These are phyloP conservation scores for Hippocampus kuda DNA, from an alignment of 2,797 vertebrate species.

Conservation along the genomic window DNA sequence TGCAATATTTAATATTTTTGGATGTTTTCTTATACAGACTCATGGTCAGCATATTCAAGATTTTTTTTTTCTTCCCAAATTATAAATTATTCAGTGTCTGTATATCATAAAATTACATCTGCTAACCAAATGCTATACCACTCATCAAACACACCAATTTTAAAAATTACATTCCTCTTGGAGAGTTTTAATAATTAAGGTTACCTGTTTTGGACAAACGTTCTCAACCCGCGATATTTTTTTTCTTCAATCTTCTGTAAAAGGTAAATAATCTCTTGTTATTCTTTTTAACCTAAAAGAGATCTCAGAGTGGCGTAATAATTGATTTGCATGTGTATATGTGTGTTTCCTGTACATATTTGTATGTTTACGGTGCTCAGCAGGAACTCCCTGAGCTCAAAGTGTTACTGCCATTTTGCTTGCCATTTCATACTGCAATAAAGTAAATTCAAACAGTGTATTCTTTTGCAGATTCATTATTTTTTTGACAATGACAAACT, in stretches of 20 bases:
- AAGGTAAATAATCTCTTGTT: conserved; percentile 30
- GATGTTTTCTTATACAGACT: not conserved
- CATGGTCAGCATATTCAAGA: too few relatives aligned
- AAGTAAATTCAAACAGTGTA: conserved; percentile 27
- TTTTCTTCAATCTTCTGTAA: conserved; percentile 22
- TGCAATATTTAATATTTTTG: not conserved
- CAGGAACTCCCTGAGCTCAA: conserved; percentile 21
- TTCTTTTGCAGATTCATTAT: not conserved
- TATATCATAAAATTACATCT: not conserved
- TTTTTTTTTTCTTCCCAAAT: not conserved
- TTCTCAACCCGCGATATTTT: conserved; percentile 10
- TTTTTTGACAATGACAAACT: not conserved
- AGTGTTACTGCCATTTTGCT: conserved; percentile 35
- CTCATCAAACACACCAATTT: not conserved
- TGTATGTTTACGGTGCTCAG: conserved; percentile 46
- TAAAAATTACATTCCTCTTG: conserved; percentile 17
- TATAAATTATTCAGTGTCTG: not conserved
- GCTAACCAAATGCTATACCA: not conserved
- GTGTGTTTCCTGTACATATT: conserved; percentile 59
- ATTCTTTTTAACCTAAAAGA: conserved; percentile 30
- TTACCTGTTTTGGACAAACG: not conserved
- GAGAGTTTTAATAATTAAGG: conserved; percentile 16
- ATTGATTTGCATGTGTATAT: conserved; percentile 5
- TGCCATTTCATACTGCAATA: conserved; percentile 49
- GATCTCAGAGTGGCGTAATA: conserved; percentile 30